Evolutionary conservation across 2,888 invertebrate species (phyloP).

Genomic region (Melitaea athalia): DNA sequence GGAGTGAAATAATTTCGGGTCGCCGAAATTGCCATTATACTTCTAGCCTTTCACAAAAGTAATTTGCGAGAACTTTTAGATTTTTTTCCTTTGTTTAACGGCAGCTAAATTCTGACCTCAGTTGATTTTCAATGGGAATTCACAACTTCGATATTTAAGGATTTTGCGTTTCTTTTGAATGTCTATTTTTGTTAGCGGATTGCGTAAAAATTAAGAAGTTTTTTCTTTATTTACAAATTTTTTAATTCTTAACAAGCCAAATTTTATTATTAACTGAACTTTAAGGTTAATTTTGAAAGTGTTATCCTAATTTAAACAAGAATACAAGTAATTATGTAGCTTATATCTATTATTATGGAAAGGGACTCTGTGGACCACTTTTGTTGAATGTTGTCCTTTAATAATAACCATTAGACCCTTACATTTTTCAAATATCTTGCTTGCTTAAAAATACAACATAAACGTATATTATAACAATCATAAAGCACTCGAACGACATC

Average conservation of each 20-base stretch:
- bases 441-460: too few relatives aligned
- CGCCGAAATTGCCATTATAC: constrained; percentile 50
- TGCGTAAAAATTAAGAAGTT: constrained; percentile 2
- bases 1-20: constrained; percentile 59
- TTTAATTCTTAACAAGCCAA: not conserved
- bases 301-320: too few relatives aligned
- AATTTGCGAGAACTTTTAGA: constrained; percentile 12
- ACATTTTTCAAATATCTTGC: too few relatives aligned
- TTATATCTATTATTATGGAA: not conserved
- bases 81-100: constrained; percentile 7
- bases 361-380: not conserved
- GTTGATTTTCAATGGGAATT: constrained; percentile 5
- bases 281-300: not conserved
- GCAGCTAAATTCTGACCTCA: not conserved
- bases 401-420: too few relatives aligned
- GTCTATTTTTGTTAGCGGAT: not conserved
- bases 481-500: too few relatives aligned
- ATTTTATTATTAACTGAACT: not conserved
- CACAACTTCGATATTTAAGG: not conserved
- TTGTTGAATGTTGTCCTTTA: not conserved
- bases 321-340: too few relatives aligned
- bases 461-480: too few relatives aligned
- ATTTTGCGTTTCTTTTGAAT: constrained; percentile 7
- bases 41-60: constrained; percentile 6
- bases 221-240: not conserved